phyloP scores from a whole-genome alignment of 2,113 vertebrate species.

The Gila orcuttii region DNA sequence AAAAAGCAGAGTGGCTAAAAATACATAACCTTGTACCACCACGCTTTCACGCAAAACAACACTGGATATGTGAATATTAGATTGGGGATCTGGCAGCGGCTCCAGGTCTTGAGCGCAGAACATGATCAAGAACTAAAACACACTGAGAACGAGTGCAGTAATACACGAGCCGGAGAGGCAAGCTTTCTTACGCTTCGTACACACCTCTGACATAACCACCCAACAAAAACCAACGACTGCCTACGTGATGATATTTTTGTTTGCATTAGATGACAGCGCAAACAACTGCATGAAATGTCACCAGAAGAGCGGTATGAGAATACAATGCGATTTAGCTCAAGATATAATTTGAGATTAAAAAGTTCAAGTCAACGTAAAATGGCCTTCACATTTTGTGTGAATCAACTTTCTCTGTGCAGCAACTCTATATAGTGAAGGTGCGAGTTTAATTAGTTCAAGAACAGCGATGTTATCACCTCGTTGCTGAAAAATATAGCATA shows the following conservation, averaged over 20 bases:
- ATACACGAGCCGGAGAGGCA: constrained; percentile 9
- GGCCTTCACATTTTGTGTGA: neutral
- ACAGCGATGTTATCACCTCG: neutral
- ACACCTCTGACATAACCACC: neutral
- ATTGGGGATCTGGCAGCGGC: constrained; percentile 18
- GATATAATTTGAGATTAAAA: neutral
- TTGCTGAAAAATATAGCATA: neutral
- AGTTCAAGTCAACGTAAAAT: neutral
- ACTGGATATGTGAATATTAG: constrained; percentile 38
- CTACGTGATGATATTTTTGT: neutral
- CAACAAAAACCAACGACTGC: neutral
- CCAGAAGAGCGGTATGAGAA: neutral
- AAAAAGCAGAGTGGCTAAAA: constrained; percentile 40
- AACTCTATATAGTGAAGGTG: neutral
- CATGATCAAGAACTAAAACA: constrained; percentile 2
- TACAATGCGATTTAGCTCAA: neutral
- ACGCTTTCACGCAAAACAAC: constrained; percentile 29
- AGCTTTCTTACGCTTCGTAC: neutral
- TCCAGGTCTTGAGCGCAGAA: neutral
- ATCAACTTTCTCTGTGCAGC: neutral
- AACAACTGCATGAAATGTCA: neutral
- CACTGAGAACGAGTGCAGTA: constrained; percentile 9
- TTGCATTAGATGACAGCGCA: neutral
- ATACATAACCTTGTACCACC: constrained; percentile 41
- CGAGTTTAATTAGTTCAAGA: neutral